phyloP scores from a whole-genome alignment of 2,888 invertebrate genomes.

The Pristionchus exspectatus region DNA sequence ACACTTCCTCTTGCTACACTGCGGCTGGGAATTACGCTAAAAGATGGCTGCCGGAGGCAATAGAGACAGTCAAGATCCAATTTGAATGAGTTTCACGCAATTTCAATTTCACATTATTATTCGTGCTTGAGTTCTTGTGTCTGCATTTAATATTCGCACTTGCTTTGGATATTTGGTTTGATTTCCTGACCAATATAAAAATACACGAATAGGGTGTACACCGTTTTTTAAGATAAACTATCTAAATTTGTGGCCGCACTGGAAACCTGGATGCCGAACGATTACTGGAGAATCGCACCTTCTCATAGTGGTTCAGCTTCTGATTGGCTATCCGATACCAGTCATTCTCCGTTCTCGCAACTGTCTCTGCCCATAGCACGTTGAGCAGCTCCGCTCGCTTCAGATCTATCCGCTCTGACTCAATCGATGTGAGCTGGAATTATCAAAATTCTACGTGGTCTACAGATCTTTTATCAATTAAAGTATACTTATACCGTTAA shows the following conservation, averaged over 20 bases:
- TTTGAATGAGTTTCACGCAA: no score
- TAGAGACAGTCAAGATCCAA: no score
- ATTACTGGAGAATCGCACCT: slow-evolving; percentile 55
- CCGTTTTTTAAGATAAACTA: neutral
- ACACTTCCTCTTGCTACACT: neutral
- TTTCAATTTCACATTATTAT: no score
- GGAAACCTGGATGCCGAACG: neutral
- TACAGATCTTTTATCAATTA: neutral
- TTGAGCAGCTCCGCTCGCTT: slow-evolving; percentile 75
- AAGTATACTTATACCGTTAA: no score
- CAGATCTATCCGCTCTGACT: slow-evolving; percentile 68
- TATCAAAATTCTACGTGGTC: neutral
- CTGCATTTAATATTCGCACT: neutral
- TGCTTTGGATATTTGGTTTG: no score
- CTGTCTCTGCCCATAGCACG: slow-evolving; percentile 76
- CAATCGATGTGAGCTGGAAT: slow-evolving; percentile 56
- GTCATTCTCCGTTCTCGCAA: slow-evolving; percentile 74
- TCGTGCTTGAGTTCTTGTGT: no score
- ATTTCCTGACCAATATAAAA: no score
- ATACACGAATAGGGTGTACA: no score
- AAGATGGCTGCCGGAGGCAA: neutral
- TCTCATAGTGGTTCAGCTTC: slow-evolving; percentile 75
- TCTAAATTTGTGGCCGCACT: neutral
- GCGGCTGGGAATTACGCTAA: neutral
- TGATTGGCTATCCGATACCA: slow-evolving; percentile 76